Percentiles rank a stretch among this genome's conserved stretches.
Evolutionary conservation across 2,888 invertebrate species (phyloP).

Genomic region (Augiades crinisus): DNA sequence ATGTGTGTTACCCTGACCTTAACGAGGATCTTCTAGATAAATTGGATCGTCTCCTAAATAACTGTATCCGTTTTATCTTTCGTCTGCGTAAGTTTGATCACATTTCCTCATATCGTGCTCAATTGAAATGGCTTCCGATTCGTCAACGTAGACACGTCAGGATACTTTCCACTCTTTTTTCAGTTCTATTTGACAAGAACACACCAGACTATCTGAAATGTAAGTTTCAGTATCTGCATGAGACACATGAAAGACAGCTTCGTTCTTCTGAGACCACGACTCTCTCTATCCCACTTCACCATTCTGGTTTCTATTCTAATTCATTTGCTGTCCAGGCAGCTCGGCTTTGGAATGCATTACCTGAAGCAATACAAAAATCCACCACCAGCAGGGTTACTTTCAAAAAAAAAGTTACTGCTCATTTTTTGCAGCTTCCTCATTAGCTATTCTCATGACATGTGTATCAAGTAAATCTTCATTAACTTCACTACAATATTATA

Average conservation of each 20-base stretch:
- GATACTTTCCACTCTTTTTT: background rate
- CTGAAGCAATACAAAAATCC: too few species aligned
- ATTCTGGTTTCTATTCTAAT: background rate
- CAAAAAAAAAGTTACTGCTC: background rate
- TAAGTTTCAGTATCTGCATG: background rate
- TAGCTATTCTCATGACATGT: too few species aligned
- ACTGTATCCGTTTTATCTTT: background rate
- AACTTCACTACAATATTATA: too few species aligned
- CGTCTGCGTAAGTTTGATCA: background rate
- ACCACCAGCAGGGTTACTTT: background rate
- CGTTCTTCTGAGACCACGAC: background rate
- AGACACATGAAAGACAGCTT: background rate
- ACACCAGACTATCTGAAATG: background rate
- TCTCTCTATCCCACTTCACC: background rate
- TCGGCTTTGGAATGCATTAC: too few species aligned
- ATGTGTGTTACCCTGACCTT: background rate
- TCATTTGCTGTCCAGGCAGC: too few species aligned
- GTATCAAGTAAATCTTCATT: too few species aligned
- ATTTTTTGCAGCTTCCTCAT: too few species aligned
- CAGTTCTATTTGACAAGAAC: background rate
- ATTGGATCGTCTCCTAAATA: background rate
- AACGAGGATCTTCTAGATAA: background rate
- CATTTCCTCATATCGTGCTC: background rate
- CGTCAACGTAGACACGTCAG: too few species aligned
- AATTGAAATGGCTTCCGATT: too few species aligned